Base-by-base conservation (phyloP, 2,888 invertebrate species). In the Eristalis intricaria region DNA sequence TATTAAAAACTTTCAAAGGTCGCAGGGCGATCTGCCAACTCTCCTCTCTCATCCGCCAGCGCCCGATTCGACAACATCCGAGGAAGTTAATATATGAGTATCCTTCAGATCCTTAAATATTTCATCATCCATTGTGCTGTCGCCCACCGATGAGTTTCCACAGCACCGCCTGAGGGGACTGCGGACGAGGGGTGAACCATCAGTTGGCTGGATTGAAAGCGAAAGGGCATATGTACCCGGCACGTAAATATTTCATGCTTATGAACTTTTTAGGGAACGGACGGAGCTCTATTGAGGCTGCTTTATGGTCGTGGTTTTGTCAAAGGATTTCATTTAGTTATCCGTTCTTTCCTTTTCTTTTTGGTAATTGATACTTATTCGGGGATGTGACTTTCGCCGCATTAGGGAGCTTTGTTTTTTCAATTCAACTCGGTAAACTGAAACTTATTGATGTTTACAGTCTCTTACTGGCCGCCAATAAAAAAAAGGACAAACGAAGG, bases 161-260 rank as follows among this genome's bases (percentile, higher is more conserved):
- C n/a, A n/a, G 15, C 8, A 50, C 43, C 5, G 43, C 15, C 2
- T 43, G 43, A n/a, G n/a, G 35, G 35, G 11, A 11, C 35, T 38
- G 11, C 2, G 35, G 35, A 0, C 38, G 38, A 13, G 8, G 38
- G 4, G 1, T 8, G 13, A 26, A 13, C 13, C 4, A 5, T 13
- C 13, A 4, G 5, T 40, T 4, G 32, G 7, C 40, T 23, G 43
- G 5, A 43, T 5, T 23, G 32, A 66, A 32, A 40, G 38, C 66
- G 66, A 66, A 66, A 40, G 66, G 66, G 26, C 40, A 43, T 43
- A 43, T 66, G 66, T 40, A 66, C 66, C 66, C 40, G 23, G 15
- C 22, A 40, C 26, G 23, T 66, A 40, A 19, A 19, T 50, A 50
- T 50, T 50, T 50, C 50, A 50, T 50, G 50, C 50, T 50, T 50